phyloP scores from a whole-genome alignment of 1,140 invertebrate species.

The Drosophila fuyamai region DNA sequence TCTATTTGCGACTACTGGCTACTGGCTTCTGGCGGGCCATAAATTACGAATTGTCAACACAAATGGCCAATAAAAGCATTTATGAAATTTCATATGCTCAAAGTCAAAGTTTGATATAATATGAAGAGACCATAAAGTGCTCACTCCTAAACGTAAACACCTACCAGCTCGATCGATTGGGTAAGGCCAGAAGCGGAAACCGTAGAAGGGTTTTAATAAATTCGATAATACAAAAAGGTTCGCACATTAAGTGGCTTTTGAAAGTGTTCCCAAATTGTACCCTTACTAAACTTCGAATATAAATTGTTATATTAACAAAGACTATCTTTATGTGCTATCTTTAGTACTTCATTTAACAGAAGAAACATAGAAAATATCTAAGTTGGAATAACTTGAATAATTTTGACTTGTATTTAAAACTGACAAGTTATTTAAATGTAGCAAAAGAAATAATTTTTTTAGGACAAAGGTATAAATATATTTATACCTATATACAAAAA shows the following conservation, averaged over 20 bases:
- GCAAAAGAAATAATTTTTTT: too few species aligned
- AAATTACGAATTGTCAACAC: constrained; percentile 72
- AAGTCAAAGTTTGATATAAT: constrained; percentile 81
- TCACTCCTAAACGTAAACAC: constrained; percentile 55
- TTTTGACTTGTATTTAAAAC: too few species aligned
- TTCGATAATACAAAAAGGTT: constrained; percentile 3
- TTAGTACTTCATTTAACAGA: too few species aligned
- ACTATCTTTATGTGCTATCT: too few species aligned
- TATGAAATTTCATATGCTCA: constrained; percentile 65
- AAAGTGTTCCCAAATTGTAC: too few species aligned
- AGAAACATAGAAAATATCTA: too few species aligned
- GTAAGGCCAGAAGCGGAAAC: constrained; percentile 42
- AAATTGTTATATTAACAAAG: too few species aligned
- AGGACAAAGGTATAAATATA: too few species aligned
- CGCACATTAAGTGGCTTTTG: background rate
- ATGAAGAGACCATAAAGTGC: constrained; percentile 70
- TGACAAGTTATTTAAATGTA: too few species aligned
- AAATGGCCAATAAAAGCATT: constrained; percentile 57
- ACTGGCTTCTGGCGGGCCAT: constrained; percentile 40
- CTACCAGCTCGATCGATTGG: constrained; percentile 18
- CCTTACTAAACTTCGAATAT: too few species aligned
- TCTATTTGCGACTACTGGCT: constrained; percentile 57
- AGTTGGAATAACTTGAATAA: too few species aligned
- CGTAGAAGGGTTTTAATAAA: constrained; percentile 15
- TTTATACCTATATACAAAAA: too few species aligned